phyloP scores from a whole-genome alignment of 35 echinoderm and acorn worm species.

The Hemicentrotus pulcherrimus region DNA sequence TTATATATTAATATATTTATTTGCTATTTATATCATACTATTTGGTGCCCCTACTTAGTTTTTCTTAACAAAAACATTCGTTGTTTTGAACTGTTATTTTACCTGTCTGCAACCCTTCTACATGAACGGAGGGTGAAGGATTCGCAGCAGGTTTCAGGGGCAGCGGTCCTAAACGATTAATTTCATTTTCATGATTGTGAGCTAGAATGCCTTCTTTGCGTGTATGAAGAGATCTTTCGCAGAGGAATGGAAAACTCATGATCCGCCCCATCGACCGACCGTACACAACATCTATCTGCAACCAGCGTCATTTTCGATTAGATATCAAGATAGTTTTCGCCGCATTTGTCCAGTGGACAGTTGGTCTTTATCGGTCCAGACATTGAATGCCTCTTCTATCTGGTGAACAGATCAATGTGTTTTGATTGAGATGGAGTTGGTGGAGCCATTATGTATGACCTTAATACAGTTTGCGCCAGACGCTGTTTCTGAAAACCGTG shows the following conservation, averaged over 20 bases:
- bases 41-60: not conserved
- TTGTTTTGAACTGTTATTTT: not conserved
- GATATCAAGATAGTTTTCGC: not conserved
- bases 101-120: not conserved
- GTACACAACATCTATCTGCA: not conserved
- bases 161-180: not conserved
- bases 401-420: conserved; percentile 3
- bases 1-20: no score
- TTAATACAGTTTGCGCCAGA: not conserved
- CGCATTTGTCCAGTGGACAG: not conserved
- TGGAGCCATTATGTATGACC: not conserved
- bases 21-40: no score
- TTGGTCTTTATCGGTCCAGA: not conserved
- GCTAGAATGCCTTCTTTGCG: not conserved
- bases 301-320: not conserved
- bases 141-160: not conserved
- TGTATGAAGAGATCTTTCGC: not conserved
- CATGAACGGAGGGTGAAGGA: not conserved
- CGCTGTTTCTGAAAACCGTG: not conserved
- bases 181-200: not conserved
- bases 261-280: not conserved
- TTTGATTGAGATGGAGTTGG: not conserved
- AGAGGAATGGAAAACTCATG: not conserved
- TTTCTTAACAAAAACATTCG: not conserved
- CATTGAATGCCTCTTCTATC: not conserved